Base-by-base conservation (phyloP, 2,797 vertebrate species). In the Apodemus agrarius region DNA sequence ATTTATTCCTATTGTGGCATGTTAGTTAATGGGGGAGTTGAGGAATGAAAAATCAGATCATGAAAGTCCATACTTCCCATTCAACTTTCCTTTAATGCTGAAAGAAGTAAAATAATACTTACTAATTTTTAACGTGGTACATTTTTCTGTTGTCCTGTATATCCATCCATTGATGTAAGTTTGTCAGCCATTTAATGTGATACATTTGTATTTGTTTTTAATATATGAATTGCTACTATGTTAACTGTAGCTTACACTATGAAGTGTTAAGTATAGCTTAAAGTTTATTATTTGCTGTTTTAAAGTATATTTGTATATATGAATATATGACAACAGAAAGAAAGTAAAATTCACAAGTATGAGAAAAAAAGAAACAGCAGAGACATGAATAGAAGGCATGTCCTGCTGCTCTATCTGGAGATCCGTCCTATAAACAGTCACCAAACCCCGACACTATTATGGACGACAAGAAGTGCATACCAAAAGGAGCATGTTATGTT, bases 181-280 rank as follows among this genome's bases (percentile, higher is more conserved):
- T 90, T 95, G 37, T 57, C 57, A 81, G 2, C 7, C 75, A n/a
- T 61, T 19, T 12, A 67, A 67, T 2, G 24, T 19, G 76, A 81
- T 82, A 80, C 24, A 84, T 84, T 83, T 61, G 34, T 59, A 21
- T 37, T 91, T 34, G 0, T 4, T 67, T 90, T 93, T 84, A 82
- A 34, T 52, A 29, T 22, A 0, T 75, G 74, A 63, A 34, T 92
- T 82, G 16, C 1, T 81, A 80, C 11, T 76, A 24, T 75, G 61
- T 78, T 78, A 69, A 14, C 91, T 67, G 37, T 82, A 92, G 67
- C 37, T 54, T 94, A 69, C 76, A 74, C 26, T 54, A 29, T 19
- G 11, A 52, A 52, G 49, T 75, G 61, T 78, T 78, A 69, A 14
- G 88, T 67, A 43, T 78, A 92, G 67, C 37, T 54, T 94, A 69